Evolutionary conservation across 2,113 vertebrate species (phyloP), one percentile per base, ranked within the genome.

Genomic region (Callaeas wilsoni): DNA sequence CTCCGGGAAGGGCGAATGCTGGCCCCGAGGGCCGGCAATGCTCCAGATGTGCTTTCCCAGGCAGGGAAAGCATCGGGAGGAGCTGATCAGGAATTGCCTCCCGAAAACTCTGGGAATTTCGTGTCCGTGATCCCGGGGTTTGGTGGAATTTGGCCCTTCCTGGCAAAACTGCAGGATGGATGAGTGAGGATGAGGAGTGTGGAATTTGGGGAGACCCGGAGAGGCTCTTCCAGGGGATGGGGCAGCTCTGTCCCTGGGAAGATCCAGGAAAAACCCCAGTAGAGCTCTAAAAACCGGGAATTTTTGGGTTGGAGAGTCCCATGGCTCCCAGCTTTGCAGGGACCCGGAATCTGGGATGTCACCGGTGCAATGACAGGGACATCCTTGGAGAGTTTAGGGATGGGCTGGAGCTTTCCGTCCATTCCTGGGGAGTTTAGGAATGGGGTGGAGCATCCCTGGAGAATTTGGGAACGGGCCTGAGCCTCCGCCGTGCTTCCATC

Each of bases 201-300:
- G 9, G 42, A 5, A 29, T 5, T 1, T 1, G 3, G 26, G 53
- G 9, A 16, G 33, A 7, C 10, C 1, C 0, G 1, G 49, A 9
- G 50, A 35, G 55, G 56, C 41, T 37, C 4, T 20, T 22, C 41
- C 62, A 32, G 81, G 53, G 63, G 9, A 5, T 10, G 3, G 26
- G 37, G 6, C 57, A 6, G 47, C 18, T 23, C 33, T 13, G 17
- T 22, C 21, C 33, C 46, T 16, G 65, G 25, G 35, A 27, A 19
- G 23, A 65, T 35, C 22, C 63, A 7, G n/a, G 42, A n/a, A 37
- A 46, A 33, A 25, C 10, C 10, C 69, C n/a, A 3, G 15, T 5
- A 30, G 70, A 21, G 10, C 17, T 29, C 42, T 17, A 5, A 47
- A 50, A 65, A 30, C 6, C 0, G 2, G 53, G 25, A 17, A 37